Evolutionary conservation across 1,140 invertebrate genomes (phyloP), one percentile per base, ranked within the genome.

Genomic region (Dendrolimus punctatus): DNA sequence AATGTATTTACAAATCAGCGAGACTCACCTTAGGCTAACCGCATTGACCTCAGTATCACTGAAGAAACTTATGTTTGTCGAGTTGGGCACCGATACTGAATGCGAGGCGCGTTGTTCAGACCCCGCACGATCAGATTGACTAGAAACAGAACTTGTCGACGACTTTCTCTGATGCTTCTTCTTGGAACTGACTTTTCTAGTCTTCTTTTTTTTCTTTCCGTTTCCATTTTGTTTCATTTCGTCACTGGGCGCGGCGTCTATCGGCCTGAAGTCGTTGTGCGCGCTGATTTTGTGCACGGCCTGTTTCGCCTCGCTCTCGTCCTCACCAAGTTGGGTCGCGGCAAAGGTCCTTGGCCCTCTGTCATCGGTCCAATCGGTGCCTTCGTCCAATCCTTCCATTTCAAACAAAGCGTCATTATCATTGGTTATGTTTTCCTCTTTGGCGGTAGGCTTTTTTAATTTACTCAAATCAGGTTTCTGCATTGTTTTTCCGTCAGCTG

Each of bases 31-130:
- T 55, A 85, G 80, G 76, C 62, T 86, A 7, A 73, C 73, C 23
- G 90, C 91, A 9, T 91, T 93, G 37, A 95, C 86, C 87, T 98
- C 96, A 0, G 94, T 95, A 68, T 98, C 96, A 77, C 96, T 98
- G 76, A 96, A 97, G 79, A 97, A 97, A 75, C 82, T 72, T 52
- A 84, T 76, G 43, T 86, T 81, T 8, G 67, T 62, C 10, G 67
- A 57, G 46, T 73, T 78, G 8, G 69, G 70, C 50, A 75, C 74
- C 39, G 72, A 51, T 0, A 76, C 60, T 5, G 80, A 62, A 51
- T 73, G 80, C 38, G 72, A 60, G 41, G 57, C 55, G 9, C 77
- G 73, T 53, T 73, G 68, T 43, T 88, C 86, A 8, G 73, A 68
- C 6, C 76, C 71, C 9, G 80, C 73, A 49, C 81, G 66, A 58